Evolutionary conservation across 1,140 invertebrate species (phyloP).

Genomic region (Oedothorax gibbosus): DNA sequence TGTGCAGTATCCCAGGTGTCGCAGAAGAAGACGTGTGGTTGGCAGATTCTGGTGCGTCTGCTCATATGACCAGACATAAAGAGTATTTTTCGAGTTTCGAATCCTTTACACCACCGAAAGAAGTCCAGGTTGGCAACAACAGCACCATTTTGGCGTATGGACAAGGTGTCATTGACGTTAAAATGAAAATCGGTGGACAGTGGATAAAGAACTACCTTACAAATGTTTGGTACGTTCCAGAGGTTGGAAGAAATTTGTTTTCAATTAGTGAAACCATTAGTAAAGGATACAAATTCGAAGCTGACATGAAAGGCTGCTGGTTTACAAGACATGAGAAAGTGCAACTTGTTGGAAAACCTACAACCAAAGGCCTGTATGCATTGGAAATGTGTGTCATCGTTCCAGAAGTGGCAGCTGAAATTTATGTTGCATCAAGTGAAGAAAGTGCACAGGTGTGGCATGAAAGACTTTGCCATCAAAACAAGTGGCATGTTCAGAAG

Average conservation of each 20-base stretch:
- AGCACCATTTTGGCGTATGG: neutral
- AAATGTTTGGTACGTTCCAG: neutral
- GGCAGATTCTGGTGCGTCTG: neutral
- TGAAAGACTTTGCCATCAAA: slow-evolving; percentile 6
- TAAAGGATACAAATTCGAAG: neutral
- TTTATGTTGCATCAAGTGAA: neutral
- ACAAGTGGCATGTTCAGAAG: neutral
- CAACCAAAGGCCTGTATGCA: neutral
- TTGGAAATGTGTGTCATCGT: neutral
- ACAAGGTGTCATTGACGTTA: neutral
- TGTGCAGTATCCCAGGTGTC: neutral
- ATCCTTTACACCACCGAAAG: neutral
- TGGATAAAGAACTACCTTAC: neutral
- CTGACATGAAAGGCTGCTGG: neutral
- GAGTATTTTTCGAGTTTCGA: neutral
- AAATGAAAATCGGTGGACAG: neutral
- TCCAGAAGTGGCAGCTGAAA: neutral
- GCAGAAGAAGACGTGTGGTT: neutral
- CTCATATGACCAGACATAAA: slow-evolving; percentile 1
- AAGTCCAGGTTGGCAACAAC: neutral
- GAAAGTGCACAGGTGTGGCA: neutral
- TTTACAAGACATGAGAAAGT: neutral
- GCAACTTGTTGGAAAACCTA: neutral
- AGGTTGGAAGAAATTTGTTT: neutral
- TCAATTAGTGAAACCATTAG: neutral